Evolutionary conservation across 2,888 invertebrate species (phyloP).

Genomic region (Apamea monoglypha): DNA sequence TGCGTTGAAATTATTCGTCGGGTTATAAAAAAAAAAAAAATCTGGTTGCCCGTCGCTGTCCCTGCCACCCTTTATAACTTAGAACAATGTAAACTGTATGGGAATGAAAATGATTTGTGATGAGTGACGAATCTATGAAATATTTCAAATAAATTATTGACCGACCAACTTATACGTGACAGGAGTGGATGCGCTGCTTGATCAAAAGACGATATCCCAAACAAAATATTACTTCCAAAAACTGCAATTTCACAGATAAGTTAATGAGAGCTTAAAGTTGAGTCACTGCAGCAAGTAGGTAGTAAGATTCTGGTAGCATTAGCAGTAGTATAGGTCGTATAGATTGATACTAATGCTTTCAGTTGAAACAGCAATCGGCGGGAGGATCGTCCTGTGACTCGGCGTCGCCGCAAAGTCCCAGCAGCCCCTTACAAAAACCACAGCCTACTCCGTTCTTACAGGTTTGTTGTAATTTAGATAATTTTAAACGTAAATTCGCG

Average conservation of each 20-base stretch:
- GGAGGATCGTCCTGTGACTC: constrained; percentile 91
- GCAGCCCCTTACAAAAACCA: constrained; percentile 90
- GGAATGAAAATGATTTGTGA: too few species aligned
- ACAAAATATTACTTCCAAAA: neutral
- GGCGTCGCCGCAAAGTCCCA: constrained; percentile 91
- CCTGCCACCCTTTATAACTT: too few species aligned
- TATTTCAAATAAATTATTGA: too few species aligned
- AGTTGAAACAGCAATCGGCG: constrained; percentile 87
- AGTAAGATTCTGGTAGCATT: constrained; percentile 29
- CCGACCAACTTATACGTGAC: neutral
- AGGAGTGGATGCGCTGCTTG: neutral
- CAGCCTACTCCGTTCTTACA: constrained; percentile 86
- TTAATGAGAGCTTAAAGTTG: too few species aligned
- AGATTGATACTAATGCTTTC: constrained; percentile 64
- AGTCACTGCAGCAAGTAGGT: neutral
- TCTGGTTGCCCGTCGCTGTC: too few species aligned
- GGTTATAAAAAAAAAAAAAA: too few species aligned
- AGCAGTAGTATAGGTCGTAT: constrained; percentile 54
- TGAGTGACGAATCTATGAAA: neutral
- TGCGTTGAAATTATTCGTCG: too few species aligned
- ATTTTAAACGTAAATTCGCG: neutral
- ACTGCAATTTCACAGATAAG: neutral
- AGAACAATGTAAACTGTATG: too few species aligned
- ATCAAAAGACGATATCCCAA: neutral
- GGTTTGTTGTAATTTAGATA: constrained; percentile 64